Evolutionary conservation across 2,797 vertebrate genomes (phyloP).

Genomic region (Heliangelus exortis): DNA sequence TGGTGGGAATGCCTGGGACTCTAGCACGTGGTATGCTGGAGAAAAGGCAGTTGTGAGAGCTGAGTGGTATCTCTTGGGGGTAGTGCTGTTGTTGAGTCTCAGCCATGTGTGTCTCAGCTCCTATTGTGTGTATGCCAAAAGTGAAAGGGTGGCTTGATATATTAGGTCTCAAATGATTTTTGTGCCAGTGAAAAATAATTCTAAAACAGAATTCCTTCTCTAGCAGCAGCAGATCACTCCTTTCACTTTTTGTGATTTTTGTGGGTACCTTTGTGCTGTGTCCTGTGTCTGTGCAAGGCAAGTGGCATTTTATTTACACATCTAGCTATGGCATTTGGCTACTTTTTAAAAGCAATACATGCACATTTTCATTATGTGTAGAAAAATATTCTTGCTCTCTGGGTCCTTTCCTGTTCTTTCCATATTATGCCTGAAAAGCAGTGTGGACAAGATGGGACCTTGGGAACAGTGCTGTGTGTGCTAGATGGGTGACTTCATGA

Average conservation of each 20-base stretch:
- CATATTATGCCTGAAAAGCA: not conserved
- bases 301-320: not conserved
- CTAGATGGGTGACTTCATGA: not conserved
- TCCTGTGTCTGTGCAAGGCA: not conserved
- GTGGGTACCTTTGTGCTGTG: not conserved
- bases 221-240: not conserved
- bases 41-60: not conserved
- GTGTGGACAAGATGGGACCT: not conserved
- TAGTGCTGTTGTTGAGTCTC: not conserved
- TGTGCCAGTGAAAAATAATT: not conserved
- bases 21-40: not conserved
- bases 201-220: not conserved
- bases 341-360: not conserved
- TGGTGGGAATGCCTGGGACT: not conserved
- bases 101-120: not conserved
- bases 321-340: not conserved
- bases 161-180: not conserved
- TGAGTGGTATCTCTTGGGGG: not conserved
- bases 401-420: not conserved
- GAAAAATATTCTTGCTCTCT: not conserved
- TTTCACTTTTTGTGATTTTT: not conserved
- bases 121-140: not conserved
- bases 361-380: not conserved
- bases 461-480: not conserved
- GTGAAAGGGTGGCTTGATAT: not conserved